Conservation (phyloP, 2,888 invertebrate genomes). For the Drosophila barbarae region DNA sequence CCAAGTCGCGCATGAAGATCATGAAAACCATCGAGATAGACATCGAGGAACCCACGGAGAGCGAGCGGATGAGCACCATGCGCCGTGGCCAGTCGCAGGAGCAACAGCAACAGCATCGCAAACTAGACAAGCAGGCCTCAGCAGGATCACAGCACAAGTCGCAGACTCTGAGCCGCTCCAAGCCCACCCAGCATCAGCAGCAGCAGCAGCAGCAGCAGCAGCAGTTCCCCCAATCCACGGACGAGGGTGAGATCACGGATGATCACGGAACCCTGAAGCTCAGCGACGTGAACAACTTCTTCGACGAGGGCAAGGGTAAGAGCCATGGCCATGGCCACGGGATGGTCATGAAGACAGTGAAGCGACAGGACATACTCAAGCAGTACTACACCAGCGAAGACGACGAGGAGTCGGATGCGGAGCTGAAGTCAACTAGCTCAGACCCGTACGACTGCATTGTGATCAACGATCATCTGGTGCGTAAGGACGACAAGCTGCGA, state of each 20-base stretch:
- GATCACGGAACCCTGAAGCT: conserved; percentile 78
- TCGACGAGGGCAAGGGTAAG: conserved; percentile 76
- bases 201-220: conserved; percentile 19
- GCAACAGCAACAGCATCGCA: conserved; percentile 48
- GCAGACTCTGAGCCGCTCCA: conserved; percentile 56
- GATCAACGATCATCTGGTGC: conserved; percentile 86
- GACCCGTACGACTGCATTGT: conserved; percentile 91
- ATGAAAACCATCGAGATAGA: conserved; percentile 79
- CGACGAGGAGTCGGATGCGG: conserved; percentile 82
- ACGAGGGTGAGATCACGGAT: conserved; percentile 76
- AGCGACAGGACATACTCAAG: conserved; percentile 86
- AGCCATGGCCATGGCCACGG: conserved; percentile 79
- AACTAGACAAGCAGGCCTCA: conserved; percentile 60
- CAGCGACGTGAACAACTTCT: conserved; percentile 82
- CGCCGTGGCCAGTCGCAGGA: conserved; percentile 68
- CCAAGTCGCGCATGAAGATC: conserved; percentile 78
- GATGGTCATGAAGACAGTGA: conserved; percentile 85
- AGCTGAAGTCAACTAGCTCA: conserved; percentile 83
- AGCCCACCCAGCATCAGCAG: conserved; percentile 37
- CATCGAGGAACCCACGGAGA: conserved; percentile 76
- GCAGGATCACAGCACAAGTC: conserved; percentile 57
- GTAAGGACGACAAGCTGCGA: conserved; percentile 80
- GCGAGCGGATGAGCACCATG: conserved; percentile 70
- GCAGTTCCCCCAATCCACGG: conserved; percentile 72
- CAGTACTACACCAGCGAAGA: conserved; percentile 84